Evolutionary conservation across 1,140 invertebrate species (phyloP).

Genomic region (Atta cephalotes): DNA sequence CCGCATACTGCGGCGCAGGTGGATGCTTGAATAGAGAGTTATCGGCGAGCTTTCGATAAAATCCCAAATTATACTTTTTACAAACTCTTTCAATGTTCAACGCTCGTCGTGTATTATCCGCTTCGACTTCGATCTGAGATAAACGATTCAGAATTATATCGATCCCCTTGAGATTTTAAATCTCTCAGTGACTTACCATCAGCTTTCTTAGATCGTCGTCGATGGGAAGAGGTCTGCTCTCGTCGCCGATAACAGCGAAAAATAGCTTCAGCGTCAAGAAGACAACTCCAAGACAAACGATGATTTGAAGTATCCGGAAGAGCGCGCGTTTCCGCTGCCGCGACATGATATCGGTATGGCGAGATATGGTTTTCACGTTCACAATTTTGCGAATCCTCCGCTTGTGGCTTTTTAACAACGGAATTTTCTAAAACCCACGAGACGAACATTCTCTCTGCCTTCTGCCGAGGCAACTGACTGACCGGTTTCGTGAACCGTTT

Average conservation of each 20-base stretch:
- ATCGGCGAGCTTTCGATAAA: conserved; percentile 75
- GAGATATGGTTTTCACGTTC: background rate
- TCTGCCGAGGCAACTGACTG: conserved; percentile 56
- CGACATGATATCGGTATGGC: background rate
- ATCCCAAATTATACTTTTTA: conserved; percentile 84
- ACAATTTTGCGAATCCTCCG: background rate
- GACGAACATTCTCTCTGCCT: conserved; percentile 51
- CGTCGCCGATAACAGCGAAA: conserved; percentile 30
- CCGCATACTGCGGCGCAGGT: conserved; percentile 85
- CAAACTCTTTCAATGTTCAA: conserved; percentile 81
- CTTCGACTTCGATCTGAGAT: conserved; percentile 77
- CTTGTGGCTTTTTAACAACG: background rate
- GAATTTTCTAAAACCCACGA: conserved; percentile 33
- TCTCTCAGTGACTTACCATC: conserved; percentile 60
- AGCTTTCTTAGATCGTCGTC: conserved; percentile 43
- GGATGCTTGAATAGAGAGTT: conserved; percentile 83
- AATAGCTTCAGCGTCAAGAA: conserved; percentile 29
- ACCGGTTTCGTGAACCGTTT: conserved; percentile 64
- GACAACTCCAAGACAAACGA: conserved; percentile 11
- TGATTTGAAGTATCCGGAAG: conserved; percentile 9
- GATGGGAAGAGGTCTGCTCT: background rate
- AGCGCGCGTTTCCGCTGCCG: conserved; percentile 24
- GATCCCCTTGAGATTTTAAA: background rate
- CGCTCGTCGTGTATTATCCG: conserved; percentile 79
- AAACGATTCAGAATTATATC: background rate